Base-by-base conservation (phyloP, 2,113 vertebrate species). In the Alexandromys fortis region DNA sequence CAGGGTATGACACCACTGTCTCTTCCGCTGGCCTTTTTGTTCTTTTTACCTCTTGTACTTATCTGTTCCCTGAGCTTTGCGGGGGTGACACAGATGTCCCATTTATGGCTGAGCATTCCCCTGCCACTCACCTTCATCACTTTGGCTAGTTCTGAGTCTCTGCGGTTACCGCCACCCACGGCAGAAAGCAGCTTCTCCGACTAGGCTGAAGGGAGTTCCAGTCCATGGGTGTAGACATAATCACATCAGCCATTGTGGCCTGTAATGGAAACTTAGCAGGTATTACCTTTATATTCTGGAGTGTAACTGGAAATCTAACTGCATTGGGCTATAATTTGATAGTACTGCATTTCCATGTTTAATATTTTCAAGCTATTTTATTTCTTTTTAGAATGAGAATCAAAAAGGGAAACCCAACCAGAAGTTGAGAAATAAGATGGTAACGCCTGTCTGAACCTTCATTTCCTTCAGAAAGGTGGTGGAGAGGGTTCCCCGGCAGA, bases 271-370 rank as follows among this genome's bases (percentile, higher is more conserved):
- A 63, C 38, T 52, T 11, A 76, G 1, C 42, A n/a, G 73, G 91
- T 67, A 19, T 3, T 93, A 4, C 72, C 55, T n/a, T 16, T 65
- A 42, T 70, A 55, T 83, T 92, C 85, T 78, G 49, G 19, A 42
- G 89, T 90, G 4, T 76, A 86, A 77, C 33, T 95, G 55, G 5
- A 9, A 85, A 16, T 83, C 61, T 72, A 73, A 67, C 65, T 90
- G 28, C 67, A n/a, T 42, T 89, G 11, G 35, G 35, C 89, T 95
- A 52, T 70, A 72, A 86, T 89, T 88, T 94, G 68, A 70, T 91
- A 86, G 73, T 75, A 52, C 12, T 67, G 9, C 67, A 68, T 93
- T 90, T 95, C 70, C 65, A 67, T 78, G 33, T 85, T 96, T 86
- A 86, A 88, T 47, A 68, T 35, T 76, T 90, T 72, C 73, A 5